Base-by-base conservation (phyloP, 2,888 invertebrate species). In the Thymelicus sylvestris region DNA sequence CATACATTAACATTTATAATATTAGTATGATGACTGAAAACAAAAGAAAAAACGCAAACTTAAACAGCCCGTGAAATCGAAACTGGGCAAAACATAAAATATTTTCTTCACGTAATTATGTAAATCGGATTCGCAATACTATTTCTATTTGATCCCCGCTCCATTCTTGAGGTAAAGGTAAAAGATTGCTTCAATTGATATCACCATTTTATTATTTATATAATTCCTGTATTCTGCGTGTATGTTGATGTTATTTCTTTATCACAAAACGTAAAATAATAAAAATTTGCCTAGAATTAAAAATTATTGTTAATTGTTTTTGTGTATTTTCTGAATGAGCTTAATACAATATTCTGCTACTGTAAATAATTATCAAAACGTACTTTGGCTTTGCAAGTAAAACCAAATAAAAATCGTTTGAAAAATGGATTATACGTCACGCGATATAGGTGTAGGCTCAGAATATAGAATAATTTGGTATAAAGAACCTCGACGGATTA, bases 1-100 rank as follows among this genome's bases (percentile, higher is more conserved):
- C n/a, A n/a, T n/a, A n/a, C n/a, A n/a, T n/a, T n/a, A n/a, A n/a
- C n/a, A n/a, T n/a, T n/a, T n/a, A n/a, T n/a, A n/a, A n/a, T n/a
- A n/a, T n/a, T n/a, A n/a, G n/a, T n/a, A 24, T 55, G 24, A 24
- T 55, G 24, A 10, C 55, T 55, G 7, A 55, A 55, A 55, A 55
- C 24, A 55, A 15, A 7, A 55, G 8, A 24, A 6, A 24, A 55
- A 24, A 5, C 10, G 12, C 24, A 55, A 55, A 55, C 55, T 19
- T 55, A 55, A 55, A 19, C 24, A 24, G 55, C 19, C 50, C 50
- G 50, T 52, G 24, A 52, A 52, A 19, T 52, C 52, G 52, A 52
- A 52, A 3, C 10, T 19, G 19, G 1, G 0, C 10, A 24, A 52
- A 55, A 55, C 8, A 6, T n/a, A n/a, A 0, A 55, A 55, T 55